A percentile compares a stretch with the other conserved stretches of the same genome.
Evolutionary conservation across 2,797 vertebrate genomes (phyloP).

Genomic region (Catostomus latipinnis): DNA sequence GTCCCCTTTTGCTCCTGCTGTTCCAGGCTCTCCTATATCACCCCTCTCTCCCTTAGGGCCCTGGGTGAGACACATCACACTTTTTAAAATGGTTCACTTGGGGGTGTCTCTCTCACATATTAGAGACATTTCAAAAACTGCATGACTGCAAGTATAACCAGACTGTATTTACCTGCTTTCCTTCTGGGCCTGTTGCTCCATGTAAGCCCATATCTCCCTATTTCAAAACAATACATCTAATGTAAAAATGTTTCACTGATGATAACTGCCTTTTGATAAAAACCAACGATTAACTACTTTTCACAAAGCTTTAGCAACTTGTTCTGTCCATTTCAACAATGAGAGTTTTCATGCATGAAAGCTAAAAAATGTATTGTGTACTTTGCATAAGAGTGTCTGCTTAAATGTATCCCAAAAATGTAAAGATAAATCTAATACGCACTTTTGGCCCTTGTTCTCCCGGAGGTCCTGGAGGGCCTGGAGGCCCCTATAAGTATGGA

Average conservation of each 20-base stretch:
- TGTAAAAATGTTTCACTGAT: background rate
- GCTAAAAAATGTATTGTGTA: too few species aligned
- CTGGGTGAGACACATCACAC: constrained; percentile 65
- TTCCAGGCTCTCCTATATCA: constrained; percentile 78
- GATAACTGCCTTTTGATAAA: background rate
- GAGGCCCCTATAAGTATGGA: constrained; percentile 81
- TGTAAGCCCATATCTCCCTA: constrained; percentile 92
- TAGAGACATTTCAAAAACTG: background rate
- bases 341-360: too few species aligned
- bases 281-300: too few species aligned
- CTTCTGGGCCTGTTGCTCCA: constrained; percentile 86
- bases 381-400: too few species aligned
- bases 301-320: too few species aligned
- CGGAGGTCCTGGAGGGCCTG: constrained; percentile 82
- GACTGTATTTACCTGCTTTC: constrained; percentile 80
- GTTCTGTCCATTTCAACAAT: too few species aligned
- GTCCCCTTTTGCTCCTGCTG: constrained; percentile 85
- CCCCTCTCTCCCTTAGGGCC: constrained; percentile 86
- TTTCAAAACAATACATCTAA: background rate
- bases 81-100: background rate
- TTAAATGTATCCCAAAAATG: too few species aligned
- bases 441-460: constrained; percentile 88
- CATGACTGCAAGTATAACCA: background rate
- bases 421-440: background rate
- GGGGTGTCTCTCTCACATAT: background rate